Conservation (phyloP, 2,888 invertebrate species). For the Hirudinaria manillensis region DNA sequence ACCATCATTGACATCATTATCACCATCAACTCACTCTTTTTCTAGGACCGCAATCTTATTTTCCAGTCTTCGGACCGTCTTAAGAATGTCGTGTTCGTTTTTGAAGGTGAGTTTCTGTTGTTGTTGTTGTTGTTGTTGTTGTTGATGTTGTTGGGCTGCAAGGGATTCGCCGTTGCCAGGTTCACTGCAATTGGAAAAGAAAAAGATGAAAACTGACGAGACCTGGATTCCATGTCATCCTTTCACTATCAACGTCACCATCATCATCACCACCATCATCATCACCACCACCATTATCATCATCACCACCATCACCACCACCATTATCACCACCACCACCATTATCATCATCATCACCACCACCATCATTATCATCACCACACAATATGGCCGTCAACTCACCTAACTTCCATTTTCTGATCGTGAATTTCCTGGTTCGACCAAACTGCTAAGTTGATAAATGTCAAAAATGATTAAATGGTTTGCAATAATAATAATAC, state of each 20-base stretch:
- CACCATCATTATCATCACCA: constrained; percentile 10
- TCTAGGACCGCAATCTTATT: background rate
- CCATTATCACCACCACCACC: constrained; percentile 22
- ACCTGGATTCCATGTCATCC: background rate
- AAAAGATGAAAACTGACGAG: too few relatives aligned
- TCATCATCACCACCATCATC: background rate
- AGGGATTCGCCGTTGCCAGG: too few relatives aligned
- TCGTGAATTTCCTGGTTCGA: background rate
- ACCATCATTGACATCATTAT: too few relatives aligned
- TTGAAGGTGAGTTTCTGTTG: background rate
- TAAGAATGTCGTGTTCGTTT: too few relatives aligned
- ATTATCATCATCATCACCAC: constrained; percentile 29
- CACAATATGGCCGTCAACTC: background rate
- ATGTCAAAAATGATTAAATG: background rate
- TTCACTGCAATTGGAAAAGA: too few relatives aligned
- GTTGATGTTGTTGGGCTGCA: too few relatives aligned
- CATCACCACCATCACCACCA: constrained; percentile 30
- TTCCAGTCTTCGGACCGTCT: background rate
- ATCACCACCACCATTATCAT: constrained; percentile 19
- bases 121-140: background rate
- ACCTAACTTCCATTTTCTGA: background rate
- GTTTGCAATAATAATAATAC: too few relatives aligned
- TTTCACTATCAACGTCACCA: background rate
- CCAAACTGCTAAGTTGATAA: constrained; percentile 7
- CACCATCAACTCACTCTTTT: background rate